Conservation (phyloP, 2,113 vertebrate genomes). For the Periophthalmodon schlosseri region DNA sequence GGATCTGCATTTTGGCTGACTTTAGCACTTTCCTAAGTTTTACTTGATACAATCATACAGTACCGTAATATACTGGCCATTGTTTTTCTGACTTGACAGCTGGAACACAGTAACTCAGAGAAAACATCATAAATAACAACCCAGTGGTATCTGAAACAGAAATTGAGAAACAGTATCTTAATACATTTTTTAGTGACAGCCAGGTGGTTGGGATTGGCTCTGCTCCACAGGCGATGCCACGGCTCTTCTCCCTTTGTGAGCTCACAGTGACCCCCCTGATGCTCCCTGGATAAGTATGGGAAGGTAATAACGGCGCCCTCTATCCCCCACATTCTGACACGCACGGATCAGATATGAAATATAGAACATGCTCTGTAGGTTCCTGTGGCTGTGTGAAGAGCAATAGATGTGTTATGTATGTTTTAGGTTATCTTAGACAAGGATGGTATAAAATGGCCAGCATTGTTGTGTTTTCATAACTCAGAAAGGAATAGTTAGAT, state of each 20-base stretch:
- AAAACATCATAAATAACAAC: too few species aligned
- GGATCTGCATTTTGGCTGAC: too few species aligned
- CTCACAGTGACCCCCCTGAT: background rate
- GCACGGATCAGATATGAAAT: background rate
- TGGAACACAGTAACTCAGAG: too few species aligned
- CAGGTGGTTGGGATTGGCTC: background rate
- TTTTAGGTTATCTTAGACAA: background rate
- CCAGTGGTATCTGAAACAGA: too few species aligned
- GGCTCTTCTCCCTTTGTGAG: slow-evolving; percentile 11
- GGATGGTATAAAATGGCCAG: background rate
- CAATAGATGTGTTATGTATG: background rate
- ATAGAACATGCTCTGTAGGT: background rate
- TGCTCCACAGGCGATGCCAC: slow-evolving; percentile 5
- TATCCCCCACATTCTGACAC: background rate
- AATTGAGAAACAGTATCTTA: background rate
- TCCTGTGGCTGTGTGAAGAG: background rate
- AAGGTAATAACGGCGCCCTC: slow-evolving; percentile 10
- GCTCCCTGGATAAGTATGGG: slow-evolving; percentile 2
- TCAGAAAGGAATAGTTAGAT: background rate
- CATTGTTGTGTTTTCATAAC: background rate
- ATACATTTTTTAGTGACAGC: background rate
- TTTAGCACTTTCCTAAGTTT: too few species aligned
- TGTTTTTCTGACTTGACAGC: too few species aligned
- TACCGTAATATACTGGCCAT: too few species aligned
- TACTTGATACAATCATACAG: too few species aligned